Base-by-base conservation (phyloP, 2,888 invertebrate species). In the Girardia tigrina region DNA sequence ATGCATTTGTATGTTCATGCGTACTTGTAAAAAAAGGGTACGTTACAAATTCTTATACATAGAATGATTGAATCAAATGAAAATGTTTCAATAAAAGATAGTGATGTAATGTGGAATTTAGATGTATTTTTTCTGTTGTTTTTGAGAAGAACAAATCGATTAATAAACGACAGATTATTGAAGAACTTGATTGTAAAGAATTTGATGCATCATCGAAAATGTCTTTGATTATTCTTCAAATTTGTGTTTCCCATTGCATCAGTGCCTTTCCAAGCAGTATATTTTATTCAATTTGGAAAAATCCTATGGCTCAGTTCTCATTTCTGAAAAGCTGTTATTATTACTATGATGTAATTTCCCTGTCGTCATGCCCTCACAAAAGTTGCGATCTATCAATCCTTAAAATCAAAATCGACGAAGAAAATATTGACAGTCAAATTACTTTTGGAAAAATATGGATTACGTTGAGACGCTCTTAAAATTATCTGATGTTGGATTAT, bases 1-100 rank as follows among this genome's bases (percentile, higher is more conserved):
- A 79, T 89, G 92, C 75, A 87, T 94, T 80, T 89, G 90, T 20
- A 88, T 91, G 81, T 93, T 94, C 92, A 89, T 91, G 77, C 88
- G 91, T 79, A 75, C 75, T 4, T 56, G n/a, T n/a, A n/a, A n/a
- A n/a, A n/a, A n/a, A n/a, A n/a, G n/a, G n/a, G n/a, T n/a, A n/a
- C n/a, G n/a, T n/a, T n/a, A n/a, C n/a, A n/a, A n/a, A n/a, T n/a
- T n/a, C n/a, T n/a, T n/a, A n/a, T n/a, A n/a, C n/a, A n/a, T n/a
- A n/a, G n/a, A n/a, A n/a, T n/a, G n/a, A n/a, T n/a, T n/a, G n/a
- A n/a, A n/a, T n/a, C n/a, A n/a, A n/a, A n/a, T n/a, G n/a, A n/a
- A n/a, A n/a, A n/a, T n/a, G n/a, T n/a, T n/a, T n/a, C n/a, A 8
- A 56, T 6, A 56, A 23, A 56, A 16, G 23, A 56, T 56, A 23